Evolutionary conservation across 1,140 invertebrate species (phyloP).

Genomic region (Lepidostoma basale): DNA sequence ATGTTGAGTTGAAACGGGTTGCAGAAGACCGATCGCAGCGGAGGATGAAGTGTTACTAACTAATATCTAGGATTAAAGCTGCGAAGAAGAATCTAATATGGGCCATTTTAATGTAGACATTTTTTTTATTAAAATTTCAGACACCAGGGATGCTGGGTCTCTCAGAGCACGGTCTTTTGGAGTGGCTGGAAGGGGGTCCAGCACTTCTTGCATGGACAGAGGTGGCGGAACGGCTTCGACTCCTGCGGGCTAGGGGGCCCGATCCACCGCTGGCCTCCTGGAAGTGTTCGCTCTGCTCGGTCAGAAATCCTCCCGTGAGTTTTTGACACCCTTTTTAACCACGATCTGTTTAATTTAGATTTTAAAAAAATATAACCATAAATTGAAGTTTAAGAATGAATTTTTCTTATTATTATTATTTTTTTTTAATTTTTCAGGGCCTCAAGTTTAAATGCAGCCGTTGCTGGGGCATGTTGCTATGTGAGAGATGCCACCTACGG

Average conservation of each 20-base stretch:
- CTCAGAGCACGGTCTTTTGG: conserved; percentile 38
- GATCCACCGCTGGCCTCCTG: conserved; percentile 5
- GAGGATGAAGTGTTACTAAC: too few relatives aligned
- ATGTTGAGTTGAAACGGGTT: too few relatives aligned
- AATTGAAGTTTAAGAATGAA: too few relatives aligned
- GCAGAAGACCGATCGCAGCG: too few relatives aligned
- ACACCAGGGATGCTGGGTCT: conserved; percentile 44
- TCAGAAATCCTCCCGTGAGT: conserved; percentile 35
- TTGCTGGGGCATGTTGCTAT: conserved; percentile 54
- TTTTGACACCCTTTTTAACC: background rate
- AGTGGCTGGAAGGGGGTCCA: conserved; percentile 36
- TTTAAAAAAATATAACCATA: too few relatives aligned
- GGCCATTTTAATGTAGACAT: too few relatives aligned
- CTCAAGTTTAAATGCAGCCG: conserved; percentile 58
- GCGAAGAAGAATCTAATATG: too few relatives aligned
- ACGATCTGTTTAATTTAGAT: background rate
- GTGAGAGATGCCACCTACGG: conserved; percentile 59
- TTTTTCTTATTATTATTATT: background rate
- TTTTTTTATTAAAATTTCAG: conserved; percentile 33
- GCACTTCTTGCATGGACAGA: conserved; percentile 36
- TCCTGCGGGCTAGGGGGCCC: background rate
- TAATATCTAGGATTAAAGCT: too few relatives aligned
- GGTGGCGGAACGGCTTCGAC: conserved; percentile 17
- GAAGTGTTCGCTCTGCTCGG: conserved; percentile 39
- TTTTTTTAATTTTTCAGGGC: conserved; percentile 50